These are phyloP conservation scores for Brachyopa scutellaris DNA, from an alignment of 2,888 invertebrate genomes.

Conservation along the genomic window DNA sequence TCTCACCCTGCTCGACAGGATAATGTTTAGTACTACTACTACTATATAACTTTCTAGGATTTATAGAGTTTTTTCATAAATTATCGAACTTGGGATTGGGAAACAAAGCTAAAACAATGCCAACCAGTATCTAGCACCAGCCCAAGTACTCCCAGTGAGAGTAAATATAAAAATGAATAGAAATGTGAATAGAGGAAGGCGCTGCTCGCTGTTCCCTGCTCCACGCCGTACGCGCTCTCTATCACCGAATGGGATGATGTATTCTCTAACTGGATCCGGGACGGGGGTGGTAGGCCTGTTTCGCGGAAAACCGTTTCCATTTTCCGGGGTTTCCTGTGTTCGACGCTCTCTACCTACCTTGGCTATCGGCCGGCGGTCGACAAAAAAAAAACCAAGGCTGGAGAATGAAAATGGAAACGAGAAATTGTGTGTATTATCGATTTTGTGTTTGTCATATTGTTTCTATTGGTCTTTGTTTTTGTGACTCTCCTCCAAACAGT, in stretches of 20 bases:
- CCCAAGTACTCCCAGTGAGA: slow-evolving; percentile 1
- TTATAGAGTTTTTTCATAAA: slow-evolving; percentile 69
- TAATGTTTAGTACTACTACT: slow-evolving; percentile 63
- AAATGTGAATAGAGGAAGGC: slow-evolving; percentile 4
- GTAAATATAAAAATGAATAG: slow-evolving; percentile 6
- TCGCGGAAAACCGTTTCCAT: slow-evolving; percentile 65
- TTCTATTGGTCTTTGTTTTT: slow-evolving; percentile 71
- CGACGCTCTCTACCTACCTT: slow-evolving; percentile 18
- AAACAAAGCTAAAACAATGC: not conserved
- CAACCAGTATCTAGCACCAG: not conserved
- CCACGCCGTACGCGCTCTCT: slow-evolving; percentile 29
- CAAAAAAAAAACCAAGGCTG: slow-evolving; percentile 17
- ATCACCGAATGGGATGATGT: slow-evolving; percentile 58
- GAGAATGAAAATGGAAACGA: slow-evolving; percentile 65
- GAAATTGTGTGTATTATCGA: slow-evolving; percentile 72
- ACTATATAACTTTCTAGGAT: slow-evolving; percentile 66
- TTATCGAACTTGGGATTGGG: slow-evolving; percentile 31
- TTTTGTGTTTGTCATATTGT: slow-evolving; percentile 72
- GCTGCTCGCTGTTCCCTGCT: too few relatives aligned
- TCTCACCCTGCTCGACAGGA: slow-evolving; percentile 24
- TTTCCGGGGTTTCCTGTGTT: slow-evolving; percentile 58
- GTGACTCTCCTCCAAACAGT: slow-evolving; percentile 66
- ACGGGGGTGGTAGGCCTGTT: slow-evolving; percentile 57
- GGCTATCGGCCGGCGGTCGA: not conserved
- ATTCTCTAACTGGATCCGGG: slow-evolving; percentile 48